phyloP scores from a whole-genome alignment of 2,888 invertebrate species.

The Cryptosula pallasiana region DNA sequence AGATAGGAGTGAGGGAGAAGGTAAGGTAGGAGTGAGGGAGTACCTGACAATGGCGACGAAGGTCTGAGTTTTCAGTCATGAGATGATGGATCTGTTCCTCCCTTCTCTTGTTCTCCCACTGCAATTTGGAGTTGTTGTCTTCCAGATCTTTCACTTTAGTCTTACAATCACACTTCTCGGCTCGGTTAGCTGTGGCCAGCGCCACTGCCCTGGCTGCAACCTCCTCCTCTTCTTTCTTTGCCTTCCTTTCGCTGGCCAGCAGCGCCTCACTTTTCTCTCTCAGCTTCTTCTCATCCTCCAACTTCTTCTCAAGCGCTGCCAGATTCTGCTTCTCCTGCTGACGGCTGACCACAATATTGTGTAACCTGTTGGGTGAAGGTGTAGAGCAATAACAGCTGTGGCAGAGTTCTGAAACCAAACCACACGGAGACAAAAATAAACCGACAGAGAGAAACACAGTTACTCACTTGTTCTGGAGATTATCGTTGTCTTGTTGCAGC shows the following conservation, averaged over 20 bases:
- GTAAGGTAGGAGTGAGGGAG: too few species aligned
- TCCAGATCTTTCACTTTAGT: conserved; percentile 62
- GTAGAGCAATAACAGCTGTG: too few species aligned
- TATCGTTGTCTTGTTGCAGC: conserved; percentile 80
- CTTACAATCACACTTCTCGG: conserved; percentile 60
- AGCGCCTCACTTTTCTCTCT: conserved; percentile 70
- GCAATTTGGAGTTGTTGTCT: conserved; percentile 63
- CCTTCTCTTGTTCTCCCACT: conserved; percentile 61
- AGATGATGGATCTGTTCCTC: conserved; percentile 62
- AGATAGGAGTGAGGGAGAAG: too few species aligned
- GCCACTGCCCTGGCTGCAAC: conserved; percentile 54
- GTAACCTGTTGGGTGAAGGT: too few species aligned
- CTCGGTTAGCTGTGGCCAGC: conserved; percentile 37
- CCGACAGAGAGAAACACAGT: background rate
- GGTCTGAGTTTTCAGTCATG: conserved; percentile 49
- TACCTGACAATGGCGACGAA: background rate
- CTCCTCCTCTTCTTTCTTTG: conserved; percentile 61
- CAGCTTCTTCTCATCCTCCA: conserved; percentile 76
- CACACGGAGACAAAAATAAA: background rate
- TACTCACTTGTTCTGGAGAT: conserved; percentile 73
- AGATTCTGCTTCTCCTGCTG: conserved; percentile 75
- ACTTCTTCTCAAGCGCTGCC: conserved; percentile 68
- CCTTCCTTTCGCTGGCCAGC: conserved; percentile 68
- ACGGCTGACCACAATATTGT: conserved; percentile 67
- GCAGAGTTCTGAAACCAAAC: background rate